Evolutionary conservation across 2,113 vertebrate genomes (phyloP), one percentile per base, ranked within the genome.

Genomic region (Nothobranchius kuhntae): DNA sequence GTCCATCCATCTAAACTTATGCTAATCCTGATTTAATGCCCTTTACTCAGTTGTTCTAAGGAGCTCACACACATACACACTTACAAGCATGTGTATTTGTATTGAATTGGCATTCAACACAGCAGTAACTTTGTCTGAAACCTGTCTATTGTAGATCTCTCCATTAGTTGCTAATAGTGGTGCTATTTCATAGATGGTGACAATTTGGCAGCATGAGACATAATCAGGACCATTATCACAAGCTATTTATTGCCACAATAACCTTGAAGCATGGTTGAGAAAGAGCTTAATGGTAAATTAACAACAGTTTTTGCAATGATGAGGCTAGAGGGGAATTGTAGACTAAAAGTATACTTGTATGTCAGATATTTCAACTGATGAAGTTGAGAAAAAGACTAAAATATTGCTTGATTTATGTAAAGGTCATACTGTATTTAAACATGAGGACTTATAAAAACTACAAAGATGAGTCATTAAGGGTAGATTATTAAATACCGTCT

Each of bases 91-190:
- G 21, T 11, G 21, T 38, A 7, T 30, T 63, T 24, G 70, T 62
- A 80, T 67, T 68, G 74, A 74, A 36, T 64, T 73, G 73, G 79
- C 71, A 73, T 69, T 44, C 2, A n/a, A 44, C 74, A 68, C 70
- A 74, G 78, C 82, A 54, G 68, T 21, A 40, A 38, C 79, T 76
- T 73, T 51, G 54, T 53, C 68, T 5, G 11, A 47, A 77, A 86
- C 84, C 53, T 47, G 71, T 88, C 80, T 82, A 78, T 71, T 75
- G 69, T 59, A 45, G 73, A 36, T 62, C 74, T 77, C 53, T 53
- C 78, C 85, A 89, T 90, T 88, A 89, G 74, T 75, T 30, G 45
- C 79, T 87, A 88, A 90, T 88, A 73, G 78, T 64, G 73, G 77
- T 51, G 65, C 81, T 84, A 89, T 88, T 84, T 89, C 76, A 88